Conservation (phyloP, 2,888 invertebrate species). For the Tortrix viridana region DNA sequence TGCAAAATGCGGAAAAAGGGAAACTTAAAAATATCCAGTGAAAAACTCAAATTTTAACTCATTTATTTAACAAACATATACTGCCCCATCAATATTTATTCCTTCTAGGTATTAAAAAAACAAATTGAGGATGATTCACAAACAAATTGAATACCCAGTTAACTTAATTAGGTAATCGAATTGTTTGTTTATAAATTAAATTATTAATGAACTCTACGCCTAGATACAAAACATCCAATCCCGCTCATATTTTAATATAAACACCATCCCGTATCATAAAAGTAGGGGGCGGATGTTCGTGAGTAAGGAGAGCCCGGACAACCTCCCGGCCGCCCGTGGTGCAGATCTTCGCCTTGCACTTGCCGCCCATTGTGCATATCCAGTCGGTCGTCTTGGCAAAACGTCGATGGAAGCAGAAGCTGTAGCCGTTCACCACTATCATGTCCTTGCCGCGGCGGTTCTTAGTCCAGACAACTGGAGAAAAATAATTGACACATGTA, state of each 20-base stretch:
- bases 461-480: slow-evolving; percentile 14
- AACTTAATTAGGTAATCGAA: too few species aligned
- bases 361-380: slow-evolving; percentile 4
- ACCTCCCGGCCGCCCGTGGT: slow-evolving; percentile 10
- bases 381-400: neutral
- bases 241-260: slow-evolving; percentile 15
- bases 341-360: slow-evolving; percentile 7
- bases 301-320: slow-evolving; percentile 6
- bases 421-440: slow-evolving; percentile 35
- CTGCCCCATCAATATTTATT: too few species aligned
- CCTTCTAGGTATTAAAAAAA: too few species aligned
- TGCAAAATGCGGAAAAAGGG: too few species aligned
- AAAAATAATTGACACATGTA: neutral
- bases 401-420: slow-evolving; percentile 28
- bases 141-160: too few species aligned
- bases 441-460: slow-evolving; percentile 1
- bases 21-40: too few species aligned
- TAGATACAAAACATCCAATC: too few species aligned
- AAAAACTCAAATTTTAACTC: too few species aligned
- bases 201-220: too few species aligned
- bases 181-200: too few species aligned
- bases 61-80: too few species aligned
- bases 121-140: too few species aligned
- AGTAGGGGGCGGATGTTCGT: slow-evolving; percentile 30
- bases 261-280: slow-evolving; percentile 15